Conservation (phyloP, 1,140 invertebrate species). For the Drosophila saltans region DNA sequence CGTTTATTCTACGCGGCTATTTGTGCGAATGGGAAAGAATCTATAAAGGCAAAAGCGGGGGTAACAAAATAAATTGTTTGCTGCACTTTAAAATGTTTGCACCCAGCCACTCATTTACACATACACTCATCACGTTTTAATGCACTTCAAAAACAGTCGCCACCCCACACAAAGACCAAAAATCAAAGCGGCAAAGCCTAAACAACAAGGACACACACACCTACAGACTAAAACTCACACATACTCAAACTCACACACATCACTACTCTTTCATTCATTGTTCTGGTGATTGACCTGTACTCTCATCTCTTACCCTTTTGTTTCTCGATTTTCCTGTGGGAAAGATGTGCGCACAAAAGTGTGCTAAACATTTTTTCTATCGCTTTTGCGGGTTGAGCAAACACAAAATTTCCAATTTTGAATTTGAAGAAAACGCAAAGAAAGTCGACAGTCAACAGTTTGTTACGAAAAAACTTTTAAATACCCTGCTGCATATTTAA, state of each 20-base stretch:
- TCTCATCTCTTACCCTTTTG: neutral
- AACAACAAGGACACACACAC: slow-evolving; percentile 19
- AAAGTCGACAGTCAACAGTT: neutral
- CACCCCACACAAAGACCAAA: slow-evolving; percentile 15
- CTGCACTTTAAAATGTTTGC: slow-evolving; percentile 17
- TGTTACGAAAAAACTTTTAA: neutral
- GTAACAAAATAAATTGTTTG: slow-evolving; percentile 36
- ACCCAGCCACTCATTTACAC: neutral
- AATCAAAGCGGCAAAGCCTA: slow-evolving; percentile 20
- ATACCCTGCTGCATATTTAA: slow-evolving; percentile 18
- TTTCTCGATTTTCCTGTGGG: neutral
- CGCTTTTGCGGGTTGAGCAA: slow-evolving; percentile 24
- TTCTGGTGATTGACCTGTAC: slow-evolving; percentile 63
- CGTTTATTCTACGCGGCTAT: slow-evolving; percentile 55
- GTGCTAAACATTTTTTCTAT: slow-evolving; percentile 37
- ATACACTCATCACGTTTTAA: slow-evolving; percentile 41
- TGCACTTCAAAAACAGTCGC: slow-evolving; percentile 48
- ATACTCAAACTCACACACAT: slow-evolving; percentile 39
- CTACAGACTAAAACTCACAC: slow-evolving; percentile 17
- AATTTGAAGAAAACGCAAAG: slow-evolving; percentile 20
- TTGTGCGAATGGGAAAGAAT: slow-evolving; percentile 43
- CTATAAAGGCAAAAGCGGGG: slow-evolving; percentile 47
- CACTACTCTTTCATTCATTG: slow-evolving; percentile 56
- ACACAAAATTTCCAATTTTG: slow-evolving; percentile 35
- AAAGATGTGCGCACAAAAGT: slow-evolving; percentile 46